A percentile compares a stretch with the other conserved stretches of the same genome.
phyloP scores from a whole-genome alignment of 2,797 vertebrate species.

The Gouania willdenowi region DNA sequence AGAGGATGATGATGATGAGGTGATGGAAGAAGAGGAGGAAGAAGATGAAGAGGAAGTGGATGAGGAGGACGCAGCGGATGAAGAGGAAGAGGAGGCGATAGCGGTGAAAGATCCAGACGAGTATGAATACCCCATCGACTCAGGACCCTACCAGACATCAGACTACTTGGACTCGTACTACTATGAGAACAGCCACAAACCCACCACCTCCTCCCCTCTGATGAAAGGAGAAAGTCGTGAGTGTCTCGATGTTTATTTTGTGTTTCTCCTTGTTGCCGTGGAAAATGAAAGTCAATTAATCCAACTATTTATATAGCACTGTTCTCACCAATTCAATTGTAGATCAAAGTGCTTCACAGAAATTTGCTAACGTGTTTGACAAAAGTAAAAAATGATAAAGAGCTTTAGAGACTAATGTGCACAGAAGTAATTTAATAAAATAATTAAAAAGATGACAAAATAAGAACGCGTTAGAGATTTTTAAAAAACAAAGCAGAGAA shows the following conservation, averaged over 20 bases:
- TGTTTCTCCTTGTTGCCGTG: not conserved
- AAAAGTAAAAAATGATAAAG: too few relatives aligned
- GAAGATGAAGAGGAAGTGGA: slow-evolving; percentile 54
- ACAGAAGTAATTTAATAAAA: too few relatives aligned
- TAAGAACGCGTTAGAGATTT: too few relatives aligned
- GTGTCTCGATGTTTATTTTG: slow-evolving; percentile 13
- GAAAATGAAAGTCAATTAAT: too few relatives aligned
- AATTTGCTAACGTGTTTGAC: too few relatives aligned
- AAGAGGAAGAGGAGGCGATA: slow-evolving; percentile 60
- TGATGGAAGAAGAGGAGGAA: slow-evolving; percentile 57
- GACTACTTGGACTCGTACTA: slow-evolving; percentile 75
- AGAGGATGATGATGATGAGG: slow-evolving; percentile 60
- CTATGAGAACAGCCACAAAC: slow-evolving; percentile 66
- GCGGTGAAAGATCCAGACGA: slow-evolving; percentile 68
- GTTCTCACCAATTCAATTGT: too few relatives aligned
- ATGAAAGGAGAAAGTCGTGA: slow-evolving; percentile 64
- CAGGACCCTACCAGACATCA: slow-evolving; percentile 70
- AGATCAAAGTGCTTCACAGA: too few relatives aligned
- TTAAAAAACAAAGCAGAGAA: too few relatives aligned
- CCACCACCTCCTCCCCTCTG: slow-evolving; percentile 53
- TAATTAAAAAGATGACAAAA: too few relatives aligned
- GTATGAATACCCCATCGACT: slow-evolving; percentile 76
- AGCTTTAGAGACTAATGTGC: too few relatives aligned
- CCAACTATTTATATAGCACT: too few relatives aligned
- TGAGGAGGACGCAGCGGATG: slow-evolving; percentile 52